phyloP scores from a whole-genome alignment of 2,888 invertebrate species.

The Rotaria sp. region DNA sequence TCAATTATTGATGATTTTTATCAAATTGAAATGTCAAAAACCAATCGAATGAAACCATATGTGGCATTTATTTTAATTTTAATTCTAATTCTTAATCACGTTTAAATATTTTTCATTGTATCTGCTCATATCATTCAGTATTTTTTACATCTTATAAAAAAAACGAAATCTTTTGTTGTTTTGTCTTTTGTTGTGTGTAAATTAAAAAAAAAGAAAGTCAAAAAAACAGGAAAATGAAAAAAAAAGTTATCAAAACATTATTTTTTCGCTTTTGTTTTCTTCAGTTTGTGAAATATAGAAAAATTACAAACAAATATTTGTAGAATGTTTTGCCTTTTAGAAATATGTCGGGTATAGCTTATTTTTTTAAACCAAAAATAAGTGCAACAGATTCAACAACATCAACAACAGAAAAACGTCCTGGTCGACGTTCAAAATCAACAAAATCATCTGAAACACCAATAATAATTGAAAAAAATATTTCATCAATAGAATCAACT shows the following conservation, averaged over 20 bases:
- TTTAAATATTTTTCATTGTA: neutral
- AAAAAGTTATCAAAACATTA: too few species aligned
- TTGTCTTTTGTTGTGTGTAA: neutral
- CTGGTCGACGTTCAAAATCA: neutral
- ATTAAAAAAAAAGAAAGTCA: neutral
- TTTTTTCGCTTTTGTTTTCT: too few species aligned
- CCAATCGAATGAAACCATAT: neutral
- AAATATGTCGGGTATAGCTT: constrained; percentile 5
- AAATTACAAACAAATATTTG: neutral
- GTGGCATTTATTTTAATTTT: neutral
- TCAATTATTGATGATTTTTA: neutral
- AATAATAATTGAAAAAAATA: neutral
- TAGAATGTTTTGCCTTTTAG: neutral
- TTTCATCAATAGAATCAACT: neutral
- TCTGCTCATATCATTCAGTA: neutral
- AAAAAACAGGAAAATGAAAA: neutral
- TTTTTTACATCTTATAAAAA: neutral
- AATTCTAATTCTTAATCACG: neutral
- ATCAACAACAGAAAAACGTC: neutral
- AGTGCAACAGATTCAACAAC: neutral
- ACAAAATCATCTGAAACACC: neutral
- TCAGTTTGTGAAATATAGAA: neutral
- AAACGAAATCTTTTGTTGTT: neutral
- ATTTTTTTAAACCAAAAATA: constrained; percentile 14
- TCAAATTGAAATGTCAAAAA: neutral